Evolutionary conservation across 2,113 vertebrate genomes (phyloP), one percentile per base, ranked within the genome.

Genomic region (Camarhynchus parvulus): DNA sequence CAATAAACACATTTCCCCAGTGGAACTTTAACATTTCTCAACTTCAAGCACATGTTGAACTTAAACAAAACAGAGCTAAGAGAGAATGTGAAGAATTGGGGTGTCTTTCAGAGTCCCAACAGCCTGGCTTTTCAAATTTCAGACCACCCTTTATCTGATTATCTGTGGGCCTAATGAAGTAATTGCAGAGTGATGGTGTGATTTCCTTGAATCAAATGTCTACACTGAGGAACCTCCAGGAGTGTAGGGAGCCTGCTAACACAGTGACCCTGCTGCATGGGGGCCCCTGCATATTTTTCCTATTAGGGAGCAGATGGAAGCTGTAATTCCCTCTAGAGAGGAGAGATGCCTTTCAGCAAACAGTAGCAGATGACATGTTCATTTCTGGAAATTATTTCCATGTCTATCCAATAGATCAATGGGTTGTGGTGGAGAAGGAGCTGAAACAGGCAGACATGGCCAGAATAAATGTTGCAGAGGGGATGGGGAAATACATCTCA

Each of bases 271-370:
- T 78, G 81, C 37, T 75, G 61, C 53, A 76, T 31, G 59, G 75
- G 72, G 78, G 56, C 81, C 66, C 8, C 1, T 85, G 87, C 97
- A 98, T 92, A 95, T 97, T 98, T 98, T 98, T 97, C 93, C 64
- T 95, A 97, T 98, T 98, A 98, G 63, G 89, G 87, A 98, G 96
- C 98, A 98, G 97, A 98, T 98, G 98, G 97, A 97, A 97, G 96
- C 87, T 96, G 94, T 96, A 98, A 98, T 95, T 97, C 97, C 95
- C 92, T 91, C 92, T 94, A 86, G 95, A 97, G 94, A 3, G 9
- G 83, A 97, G 92, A 53, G 95, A 97, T 90, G 96, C 96, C 74
- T 96, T 96, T 97, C 95, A 97, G 95, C 94, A 97, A 96, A 97
- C 88, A 96, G 97, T 96, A 97, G 97, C 96, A 97, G 96, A 97